Conservation (phyloP, 1,140 invertebrate species). For the Trissolcus basalis region DNA sequence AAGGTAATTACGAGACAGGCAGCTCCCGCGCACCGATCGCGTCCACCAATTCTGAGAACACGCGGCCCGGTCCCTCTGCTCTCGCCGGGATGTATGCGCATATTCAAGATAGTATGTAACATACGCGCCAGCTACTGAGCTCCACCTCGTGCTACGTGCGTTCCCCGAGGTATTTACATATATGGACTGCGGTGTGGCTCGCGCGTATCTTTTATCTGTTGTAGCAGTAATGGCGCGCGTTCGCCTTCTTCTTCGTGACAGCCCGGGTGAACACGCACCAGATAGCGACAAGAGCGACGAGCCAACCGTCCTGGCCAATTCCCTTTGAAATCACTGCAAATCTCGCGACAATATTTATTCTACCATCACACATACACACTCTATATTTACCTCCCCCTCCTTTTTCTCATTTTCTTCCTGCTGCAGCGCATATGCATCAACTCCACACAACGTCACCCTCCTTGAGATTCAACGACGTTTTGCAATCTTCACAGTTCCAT, state of each 20-base stretch:
- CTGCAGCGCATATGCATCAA: too few species aligned
- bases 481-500: too few species aligned
- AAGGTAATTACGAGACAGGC: slow-evolving; percentile 74
- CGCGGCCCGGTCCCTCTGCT: slow-evolving; percentile 59
- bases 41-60: slow-evolving; percentile 73
- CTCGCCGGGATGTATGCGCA: slow-evolving; percentile 72
- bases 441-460: too few species aligned
- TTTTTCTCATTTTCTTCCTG: too few species aligned
- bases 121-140: slow-evolving; percentile 71
- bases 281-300: slow-evolving; percentile 52
- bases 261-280: slow-evolving; percentile 56
- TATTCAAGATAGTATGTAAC: slow-evolving; percentile 77
- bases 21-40: slow-evolving; percentile 72
- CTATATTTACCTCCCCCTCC: too few species aligned
- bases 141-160: slow-evolving; percentile 65
- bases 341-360: slow-evolving; percentile 25
- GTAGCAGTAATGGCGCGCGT: slow-evolving; percentile 60
- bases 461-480: too few species aligned
- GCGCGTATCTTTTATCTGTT: slow-evolving; percentile 61
- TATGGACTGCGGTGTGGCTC: slow-evolving; percentile 64
- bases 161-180: slow-evolving; percentile 74
- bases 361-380: not conserved
- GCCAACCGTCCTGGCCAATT: slow-evolving; percentile 23
- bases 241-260: slow-evolving; percentile 57
- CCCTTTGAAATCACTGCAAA: slow-evolving; percentile 32